Base-by-base conservation (phyloP, 1,140 invertebrate genomes). In the Odontomachus brunneus region DNA sequence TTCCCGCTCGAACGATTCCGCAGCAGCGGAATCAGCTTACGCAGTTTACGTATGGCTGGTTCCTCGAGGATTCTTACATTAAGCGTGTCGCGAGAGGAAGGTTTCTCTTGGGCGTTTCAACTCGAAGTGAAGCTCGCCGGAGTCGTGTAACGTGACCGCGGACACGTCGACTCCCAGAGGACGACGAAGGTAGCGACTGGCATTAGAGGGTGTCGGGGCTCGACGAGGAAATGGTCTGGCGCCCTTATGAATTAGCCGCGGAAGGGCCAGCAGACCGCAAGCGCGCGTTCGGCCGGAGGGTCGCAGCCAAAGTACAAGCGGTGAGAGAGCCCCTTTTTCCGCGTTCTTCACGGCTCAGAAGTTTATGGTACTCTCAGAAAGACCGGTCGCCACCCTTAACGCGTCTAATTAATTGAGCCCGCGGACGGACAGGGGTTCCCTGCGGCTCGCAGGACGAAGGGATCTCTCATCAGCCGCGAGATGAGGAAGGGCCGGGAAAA, bases 391-490 rank as follows among this genome's bases (percentile, higher is more conserved):
- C 82, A 65, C 76, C 76, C 73, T 84, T 89, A 89, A 89, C 82
- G 84, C 84, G 57, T 88, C 82, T 89, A 89, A 91, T 91, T 90
- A 91, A 91, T 91, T 81, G 86, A 80, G 51, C 60, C 63, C 66
- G 17, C 22, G 57, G 19, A 26, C 19, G 51, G 17, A 48, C 11
- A 65, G 53, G 60, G 12, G 7, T 11, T 44, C 38, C 9, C 4
- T 44, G 38, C 38, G 38, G 38, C 1, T n/a, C 15, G n/a, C 24
- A 38, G 48, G 62, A 60, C 49, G 63, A 12, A 84, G 72, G 4
- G 33, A 60, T 69, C 59, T 57, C 62, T 74, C 78, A 74, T 62
- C 26, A 49, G 49, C 14, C 38, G 29, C 22, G 15, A n/a, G 19
- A 62, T 14, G 66, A 19, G 19, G 33, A 63, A 81, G 74, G 55